Percentiles rank a stretch among this genome's conserved stretches.
phyloP scores from a whole-genome alignment of 2,797 vertebrate genomes.

The Leucoraja ocellata region DNA sequence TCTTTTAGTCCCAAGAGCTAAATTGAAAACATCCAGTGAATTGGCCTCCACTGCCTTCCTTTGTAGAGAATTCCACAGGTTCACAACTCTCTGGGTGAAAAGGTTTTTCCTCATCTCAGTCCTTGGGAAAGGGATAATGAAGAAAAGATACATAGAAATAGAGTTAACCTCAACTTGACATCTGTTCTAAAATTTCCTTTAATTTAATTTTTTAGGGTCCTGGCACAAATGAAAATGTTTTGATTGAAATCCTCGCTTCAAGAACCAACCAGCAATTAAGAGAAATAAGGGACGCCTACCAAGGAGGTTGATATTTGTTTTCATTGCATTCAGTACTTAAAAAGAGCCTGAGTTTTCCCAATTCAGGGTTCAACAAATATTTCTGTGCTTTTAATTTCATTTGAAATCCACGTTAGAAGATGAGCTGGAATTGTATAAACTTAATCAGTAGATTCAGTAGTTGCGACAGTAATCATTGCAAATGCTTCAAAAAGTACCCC shows the following conservation, averaged over 20 bases:
- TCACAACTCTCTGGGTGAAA: too few species aligned
- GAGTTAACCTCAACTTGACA: too few species aligned
- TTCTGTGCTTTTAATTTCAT: background rate
- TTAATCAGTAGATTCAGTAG: background rate
- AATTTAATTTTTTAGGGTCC: slow-evolving; percentile 58
- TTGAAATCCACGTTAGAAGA: background rate
- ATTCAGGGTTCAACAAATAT: background rate
- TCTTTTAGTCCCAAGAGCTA: too few species aligned
- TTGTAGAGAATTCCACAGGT: too few species aligned
- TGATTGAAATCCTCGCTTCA: slow-evolving; percentile 79
- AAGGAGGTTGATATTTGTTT: slow-evolving; percentile 56
- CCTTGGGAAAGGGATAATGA: background rate
- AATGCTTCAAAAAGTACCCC: background rate
- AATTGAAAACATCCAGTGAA: too few species aligned
- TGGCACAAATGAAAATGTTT: slow-evolving; percentile 68
- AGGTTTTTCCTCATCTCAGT: background rate
- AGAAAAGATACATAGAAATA: background rate
- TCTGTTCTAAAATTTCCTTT: background rate
- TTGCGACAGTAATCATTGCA: background rate
- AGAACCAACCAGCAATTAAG: slow-evolving; percentile 72
- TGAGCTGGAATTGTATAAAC: background rate
- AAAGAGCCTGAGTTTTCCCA: background rate
- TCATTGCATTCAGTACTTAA: background rate
- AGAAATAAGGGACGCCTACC: slow-evolving; percentile 67
- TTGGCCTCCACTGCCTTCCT: too few species aligned